Evolutionary conservation across 2,888 invertebrate species (phyloP).

Genomic region (Dioctria rufipes): DNA sequence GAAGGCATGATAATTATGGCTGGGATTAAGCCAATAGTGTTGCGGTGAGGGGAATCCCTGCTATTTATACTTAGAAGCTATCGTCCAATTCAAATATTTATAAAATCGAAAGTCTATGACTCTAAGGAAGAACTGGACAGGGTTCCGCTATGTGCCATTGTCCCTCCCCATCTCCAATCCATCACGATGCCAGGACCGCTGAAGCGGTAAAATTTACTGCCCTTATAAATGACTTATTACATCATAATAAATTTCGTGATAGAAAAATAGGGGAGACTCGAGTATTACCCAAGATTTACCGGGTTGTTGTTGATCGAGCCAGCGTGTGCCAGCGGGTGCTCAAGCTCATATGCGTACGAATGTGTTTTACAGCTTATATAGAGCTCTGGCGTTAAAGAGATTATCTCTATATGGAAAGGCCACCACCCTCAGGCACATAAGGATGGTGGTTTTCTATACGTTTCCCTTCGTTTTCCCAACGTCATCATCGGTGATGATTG

Average conservation of each 20-base stretch:
- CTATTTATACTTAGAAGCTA: not conserved
- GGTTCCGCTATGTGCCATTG: not conserved
- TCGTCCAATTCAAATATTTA: constrained; percentile 46
- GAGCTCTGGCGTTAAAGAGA: constrained; percentile 19
- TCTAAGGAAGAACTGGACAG: not conserved
- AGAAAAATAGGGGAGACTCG: constrained; percentile 8
- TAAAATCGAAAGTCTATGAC: constrained; percentile 7
- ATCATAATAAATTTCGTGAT: constrained; percentile 54
- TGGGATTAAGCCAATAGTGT: constrained; percentile 17
- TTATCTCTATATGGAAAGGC: constrained; percentile 16
- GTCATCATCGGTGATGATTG: constrained; percentile 43
- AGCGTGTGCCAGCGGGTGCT: constrained; percentile 24
- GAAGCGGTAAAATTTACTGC: constrained; percentile 39
- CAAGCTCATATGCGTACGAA: constrained; percentile 1
- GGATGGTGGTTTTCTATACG: constrained; percentile 20
- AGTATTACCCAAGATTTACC: constrained; percentile 32
- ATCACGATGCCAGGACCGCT: not conserved
- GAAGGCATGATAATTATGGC: constrained; percentile 42
- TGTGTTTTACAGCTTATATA: not conserved
- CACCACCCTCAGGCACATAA: not conserved
- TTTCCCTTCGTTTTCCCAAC: not conserved
- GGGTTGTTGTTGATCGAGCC: not conserved
- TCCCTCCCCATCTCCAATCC: not conserved
- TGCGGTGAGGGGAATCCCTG: not conserved
- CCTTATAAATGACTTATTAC: constrained; percentile 54